Base-by-base conservation (phyloP, 2,888 invertebrate species). In the Nymphalis polychloros region DNA sequence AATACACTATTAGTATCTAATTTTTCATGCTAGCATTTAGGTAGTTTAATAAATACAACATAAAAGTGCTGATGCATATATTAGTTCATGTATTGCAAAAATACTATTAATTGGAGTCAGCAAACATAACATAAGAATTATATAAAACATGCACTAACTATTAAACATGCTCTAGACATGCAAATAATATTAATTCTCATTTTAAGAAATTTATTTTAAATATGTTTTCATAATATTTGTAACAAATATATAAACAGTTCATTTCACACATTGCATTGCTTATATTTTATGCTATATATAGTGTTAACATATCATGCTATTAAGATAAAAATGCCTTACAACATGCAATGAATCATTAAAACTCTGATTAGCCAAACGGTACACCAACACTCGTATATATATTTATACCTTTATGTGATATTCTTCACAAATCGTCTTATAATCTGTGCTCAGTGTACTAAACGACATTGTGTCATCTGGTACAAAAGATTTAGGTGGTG, bases 341-440 rank as follows among this genome's bases (percentile, higher is more conserved):
- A 74, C 53, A 81, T 70, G 72, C 76, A 80, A 70, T 78, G 69
- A 35, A 57, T 35, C 69, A 78, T 61, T 27, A 76, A 72, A 49
- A 75, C 61, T 53, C 66, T 72, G 52, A 80, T 61, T 67, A 82
- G 67, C 68, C 77, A 82, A 63, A 80, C 70, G 70, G 77, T 80
- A 69, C 80, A 50, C 17, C 31, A 81, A 70, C 81, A 72, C 67
- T 78, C 77, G 65, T 80, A 78, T 59, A 78, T 47, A 68, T 13
- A 75, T 64, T 75, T 88, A 81, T 90, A 96, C 96, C 93, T 95
- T 95, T 65, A 86, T 93, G 62, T 94, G 94, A 82, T 94, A 95
- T 71, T 96, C 95, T 76, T 95, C 95, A 79, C 95, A 94, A 65
- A 95, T 92, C 20, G 95, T 95, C 80, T 95, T 95, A 82, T 96